Base-by-base conservation (phyloP, 2,797 vertebrate genomes). In the Sebastes kiyomatsui region DNA sequence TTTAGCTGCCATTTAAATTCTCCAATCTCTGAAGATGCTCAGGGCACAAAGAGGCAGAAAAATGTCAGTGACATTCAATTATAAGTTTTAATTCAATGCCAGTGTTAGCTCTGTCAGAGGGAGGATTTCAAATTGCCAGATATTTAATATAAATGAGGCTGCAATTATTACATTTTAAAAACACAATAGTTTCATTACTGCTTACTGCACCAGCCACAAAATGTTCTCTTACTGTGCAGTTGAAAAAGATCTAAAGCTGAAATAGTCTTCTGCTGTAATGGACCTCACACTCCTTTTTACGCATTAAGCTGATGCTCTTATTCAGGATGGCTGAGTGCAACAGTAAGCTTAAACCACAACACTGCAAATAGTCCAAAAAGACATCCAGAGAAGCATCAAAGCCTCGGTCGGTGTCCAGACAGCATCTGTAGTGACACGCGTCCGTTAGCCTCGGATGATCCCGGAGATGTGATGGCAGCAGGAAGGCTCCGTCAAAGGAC, bases 281-380 rank as follows among this genome's bases (percentile, higher is more conserved):
- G 7, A 42, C 60, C 62, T 81, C 14, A 12, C 32, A 16, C 22
- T 80, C 23, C 35, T 80, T 72, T 65, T 22, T 11, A n/a, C 10
- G 6, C 54, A 70, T 76, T 68, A 81, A 59, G 79, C 59, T 80
- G 67, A 77, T 72, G 35, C 68, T 82, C 55, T 80, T 81, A 77
- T 64, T 80, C 59, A 59, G 22, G 55, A 42, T 4, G n/a, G 38
- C 25, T 80, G 71, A 84, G 77, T 77, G 77, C 27, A 59, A 46
- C 20, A 73, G 56, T 14, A 52, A 69, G 46, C 67, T 60, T 77
- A 61, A 79, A 81, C 25, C 32, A 33, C n/a, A 11, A 23, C 28
- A 46, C 2, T 35, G 38, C 49, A 65, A 55, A 60, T 33, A 62
- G 35, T 46, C 64, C 35, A 77, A 61, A 20, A 65, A 75, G 56